phyloP scores from a whole-genome alignment of 2,888 invertebrate genomes.

The Ditylenchus weischeri region DNA sequence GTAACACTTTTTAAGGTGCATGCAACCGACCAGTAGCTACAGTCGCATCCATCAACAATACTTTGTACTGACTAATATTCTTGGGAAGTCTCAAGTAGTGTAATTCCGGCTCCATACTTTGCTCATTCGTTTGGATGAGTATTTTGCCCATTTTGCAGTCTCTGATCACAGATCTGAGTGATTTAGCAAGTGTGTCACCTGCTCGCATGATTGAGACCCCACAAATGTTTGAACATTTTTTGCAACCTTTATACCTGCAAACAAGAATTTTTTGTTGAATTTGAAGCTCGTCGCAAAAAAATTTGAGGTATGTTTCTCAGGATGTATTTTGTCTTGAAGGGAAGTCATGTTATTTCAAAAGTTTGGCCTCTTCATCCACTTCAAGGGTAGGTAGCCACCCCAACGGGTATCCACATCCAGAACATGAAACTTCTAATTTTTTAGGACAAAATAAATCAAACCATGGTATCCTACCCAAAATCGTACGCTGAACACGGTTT shows the following conservation, averaged over 20 bases:
- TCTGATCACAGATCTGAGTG: slow-evolving; percentile 80
- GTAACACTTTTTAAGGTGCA: not conserved
- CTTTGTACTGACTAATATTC: slow-evolving; percentile 90
- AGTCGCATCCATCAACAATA: slow-evolving; percentile 96
- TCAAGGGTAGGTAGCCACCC: no score
- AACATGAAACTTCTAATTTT: no score
- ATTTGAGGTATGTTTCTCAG: no score
- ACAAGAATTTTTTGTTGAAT: not conserved
- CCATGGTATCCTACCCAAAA: no score
- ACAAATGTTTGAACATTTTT: slow-evolving; percentile 69
- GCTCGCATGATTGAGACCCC: slow-evolving; percentile 95
- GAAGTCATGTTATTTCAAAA: no score
- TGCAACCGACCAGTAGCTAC: slow-evolving; percentile 64
- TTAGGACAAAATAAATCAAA: no score
- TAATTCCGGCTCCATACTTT: slow-evolving; percentile 91
- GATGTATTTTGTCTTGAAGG: no score
- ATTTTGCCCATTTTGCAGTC: slow-evolving; percentile 98
- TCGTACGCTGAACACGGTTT: no score
- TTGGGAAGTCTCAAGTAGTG: slow-evolving; percentile 92
- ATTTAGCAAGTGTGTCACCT: slow-evolving; percentile 99
- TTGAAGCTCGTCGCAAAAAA: no score
- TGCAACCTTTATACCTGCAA: slow-evolving; percentile 40
- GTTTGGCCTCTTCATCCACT: no score
- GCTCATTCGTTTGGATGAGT: slow-evolving; percentile 75
- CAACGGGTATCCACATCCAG: no score